phyloP scores from a whole-genome alignment of 2,113 vertebrate species.

The Campylorhamphus procurvoides region DNA sequence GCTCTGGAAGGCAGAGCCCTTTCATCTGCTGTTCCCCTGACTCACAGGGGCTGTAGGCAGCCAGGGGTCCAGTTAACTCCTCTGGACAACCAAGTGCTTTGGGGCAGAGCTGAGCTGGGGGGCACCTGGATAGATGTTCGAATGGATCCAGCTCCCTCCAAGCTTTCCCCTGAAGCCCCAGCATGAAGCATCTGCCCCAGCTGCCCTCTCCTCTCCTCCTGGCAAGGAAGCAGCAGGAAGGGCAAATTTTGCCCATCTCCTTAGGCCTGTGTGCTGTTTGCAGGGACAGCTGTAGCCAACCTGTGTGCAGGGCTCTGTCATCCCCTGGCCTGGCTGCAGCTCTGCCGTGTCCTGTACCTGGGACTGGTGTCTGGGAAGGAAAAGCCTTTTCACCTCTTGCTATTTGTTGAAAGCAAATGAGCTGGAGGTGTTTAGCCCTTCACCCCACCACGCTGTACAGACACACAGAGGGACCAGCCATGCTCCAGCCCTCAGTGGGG shows the following conservation, averaged over 20 bases:
- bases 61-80: accelerated
- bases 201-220: background rate
- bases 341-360: accelerated
- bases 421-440: background rate
- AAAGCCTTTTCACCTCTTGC: background rate
- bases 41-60: background rate
- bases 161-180: background rate
- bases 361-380: background rate
- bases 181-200: background rate
- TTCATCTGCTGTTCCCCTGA: background rate
- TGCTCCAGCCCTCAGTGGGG: background rate
- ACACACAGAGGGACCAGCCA: background rate
- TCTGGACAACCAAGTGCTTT: accelerated
- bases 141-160: background rate
- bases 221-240: background rate
- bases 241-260: background rate
- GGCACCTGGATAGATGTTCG: accelerated
- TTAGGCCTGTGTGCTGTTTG: accelerated
- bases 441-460: accelerated
- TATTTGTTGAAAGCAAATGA: background rate
- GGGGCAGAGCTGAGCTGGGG: background rate
- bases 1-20: background rate
- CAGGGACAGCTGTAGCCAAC: background rate
- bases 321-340: background rate
- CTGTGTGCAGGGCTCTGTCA: accelerated